A percentile compares a stretch with the other conserved stretches of the same genome.
These are phyloP conservation scores for Thalassaphorura encarpata DNA, from an alignment of 1,140 invertebrate genomes.

Conservation along the genomic window DNA sequence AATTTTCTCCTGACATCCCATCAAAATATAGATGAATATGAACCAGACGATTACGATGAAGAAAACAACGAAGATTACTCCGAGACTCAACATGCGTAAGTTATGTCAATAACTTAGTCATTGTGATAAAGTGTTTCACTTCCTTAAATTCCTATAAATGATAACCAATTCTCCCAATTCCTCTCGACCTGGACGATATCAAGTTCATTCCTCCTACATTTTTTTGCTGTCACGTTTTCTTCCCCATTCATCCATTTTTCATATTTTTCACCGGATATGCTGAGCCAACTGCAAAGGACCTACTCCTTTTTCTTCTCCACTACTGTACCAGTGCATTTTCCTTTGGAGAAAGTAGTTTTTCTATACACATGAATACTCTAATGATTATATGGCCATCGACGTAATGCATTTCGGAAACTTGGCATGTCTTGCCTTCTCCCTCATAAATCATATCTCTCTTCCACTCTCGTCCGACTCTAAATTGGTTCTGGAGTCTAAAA, in stretches of 20 bases:
- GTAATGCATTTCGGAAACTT: constrained; percentile 11
- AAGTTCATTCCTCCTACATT: background rate
- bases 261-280: no score
- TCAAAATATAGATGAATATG: constrained; percentile 13
- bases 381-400: background rate
- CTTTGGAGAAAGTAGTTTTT: background rate
- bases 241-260: no score
- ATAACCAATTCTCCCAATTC: background rate
- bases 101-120: background rate
- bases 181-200: background rate
- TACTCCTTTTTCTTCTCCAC: background rate
- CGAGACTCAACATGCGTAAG: background rate
- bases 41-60: constrained; percentile 12
- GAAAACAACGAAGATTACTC: constrained; percentile 4
- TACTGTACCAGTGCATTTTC: background rate
- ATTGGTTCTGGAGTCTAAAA: background rate
- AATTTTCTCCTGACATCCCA: background rate
- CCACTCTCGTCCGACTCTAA: background rate
- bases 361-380: background rate
- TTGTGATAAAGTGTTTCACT: background rate
- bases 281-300: background rate
- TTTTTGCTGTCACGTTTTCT: no score
- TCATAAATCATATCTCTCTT: constrained; percentile 3
- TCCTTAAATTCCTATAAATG: background rate
- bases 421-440: background rate